These are phyloP conservation scores for Malurus leucopterus DNA, from an alignment of 2,797 vertebrate genomes.

Conservation along the genomic window DNA sequence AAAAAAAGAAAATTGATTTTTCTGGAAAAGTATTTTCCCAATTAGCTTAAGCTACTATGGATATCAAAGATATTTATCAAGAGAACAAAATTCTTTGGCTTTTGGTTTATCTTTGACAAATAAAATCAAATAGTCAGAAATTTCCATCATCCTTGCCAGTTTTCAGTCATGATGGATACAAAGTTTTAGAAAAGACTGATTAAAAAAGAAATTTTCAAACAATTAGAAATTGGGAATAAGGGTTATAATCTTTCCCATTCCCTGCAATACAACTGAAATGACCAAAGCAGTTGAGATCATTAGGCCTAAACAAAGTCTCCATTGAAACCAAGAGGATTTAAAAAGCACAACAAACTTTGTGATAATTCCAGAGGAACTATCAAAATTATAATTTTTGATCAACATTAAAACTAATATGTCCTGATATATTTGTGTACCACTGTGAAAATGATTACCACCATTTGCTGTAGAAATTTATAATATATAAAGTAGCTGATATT, in stretches of 20 bases:
- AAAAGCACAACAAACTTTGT: accelerated
- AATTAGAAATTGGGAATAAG: not conserved
- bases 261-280: not conserved
- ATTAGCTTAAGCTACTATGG: not conserved
- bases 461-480: not conserved
- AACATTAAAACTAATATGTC: not conserved
- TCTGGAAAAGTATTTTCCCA: not conserved
- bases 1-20: not conserved
- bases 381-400: not conserved
- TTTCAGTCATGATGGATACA: not conserved
- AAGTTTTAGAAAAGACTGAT: not conserved
- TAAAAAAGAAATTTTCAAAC: not conserved
- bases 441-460: not conserved
- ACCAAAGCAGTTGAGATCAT: not conserved
- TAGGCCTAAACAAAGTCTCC: not conserved
- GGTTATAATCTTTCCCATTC: not conserved
- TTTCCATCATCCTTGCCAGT: not conserved
- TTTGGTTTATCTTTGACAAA: not conserved
- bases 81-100: not conserved
- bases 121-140: not conserved
- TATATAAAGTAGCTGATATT: not conserved
- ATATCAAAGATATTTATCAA: not conserved
- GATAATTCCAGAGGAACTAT: not conserved
- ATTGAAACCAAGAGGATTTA: not conserved
- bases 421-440: not conserved